phyloP scores from a whole-genome alignment of 1,140 invertebrate genomes.

The Drosophila auraria region DNA sequence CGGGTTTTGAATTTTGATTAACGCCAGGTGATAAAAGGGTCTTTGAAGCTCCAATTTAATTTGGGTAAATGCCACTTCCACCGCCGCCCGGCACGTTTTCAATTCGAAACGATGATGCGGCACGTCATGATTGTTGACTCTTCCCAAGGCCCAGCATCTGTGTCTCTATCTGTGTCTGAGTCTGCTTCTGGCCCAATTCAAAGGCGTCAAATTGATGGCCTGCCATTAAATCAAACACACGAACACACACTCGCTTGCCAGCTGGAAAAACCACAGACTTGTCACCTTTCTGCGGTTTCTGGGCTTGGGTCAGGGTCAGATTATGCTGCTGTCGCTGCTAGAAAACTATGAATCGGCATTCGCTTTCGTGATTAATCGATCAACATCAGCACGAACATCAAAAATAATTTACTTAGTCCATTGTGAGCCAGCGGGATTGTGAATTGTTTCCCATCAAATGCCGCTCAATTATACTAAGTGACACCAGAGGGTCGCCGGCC shows the following conservation, averaged over 20 bases:
- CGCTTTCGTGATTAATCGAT: conserved; percentile 68
- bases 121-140: conserved; percentile 35
- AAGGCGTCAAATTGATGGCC: conserved; percentile 62
- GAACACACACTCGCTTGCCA: conserved; percentile 18
- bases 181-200: conserved; percentile 12
- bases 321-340: conserved; percentile 23
- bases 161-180: not conserved
- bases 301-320: conserved; percentile 34
- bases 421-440: conserved; percentile 55
- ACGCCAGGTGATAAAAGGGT: conserved; percentile 67
- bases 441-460: conserved; percentile 77
- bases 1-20: conserved; percentile 67
- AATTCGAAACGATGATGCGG: conserved; percentile 35
- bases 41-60: conserved; percentile 58
- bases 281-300: conserved; percentile 43
- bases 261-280: conserved; percentile 55
- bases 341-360: conserved; percentile 62
- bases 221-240: conserved; percentile 63
- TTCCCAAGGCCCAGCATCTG: not conserved
- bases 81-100: conserved; percentile 45
- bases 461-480: conserved; percentile 80
- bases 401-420: conserved; percentile 52
- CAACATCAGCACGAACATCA: conserved; percentile 69
- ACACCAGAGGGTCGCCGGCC: conserved; percentile 55
- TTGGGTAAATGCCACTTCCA: conserved; percentile 40